Percentiles rank a stretch among this genome's conserved stretches.
Conservation (phyloP, 2,113 vertebrate species). For the Bombycilla garrulus region DNA sequence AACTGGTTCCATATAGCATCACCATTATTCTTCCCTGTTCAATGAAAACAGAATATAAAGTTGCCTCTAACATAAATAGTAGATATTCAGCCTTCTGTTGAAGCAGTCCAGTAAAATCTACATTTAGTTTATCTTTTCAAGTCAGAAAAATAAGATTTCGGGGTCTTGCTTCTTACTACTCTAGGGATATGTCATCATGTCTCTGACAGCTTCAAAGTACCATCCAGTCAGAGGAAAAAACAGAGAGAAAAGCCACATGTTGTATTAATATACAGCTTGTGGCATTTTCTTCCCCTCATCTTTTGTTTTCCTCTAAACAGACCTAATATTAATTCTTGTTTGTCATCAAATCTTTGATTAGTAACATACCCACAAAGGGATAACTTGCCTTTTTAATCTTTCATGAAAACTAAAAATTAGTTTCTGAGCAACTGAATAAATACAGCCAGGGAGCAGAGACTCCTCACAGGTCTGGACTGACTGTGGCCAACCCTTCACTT, state of each 20-base stretch:
- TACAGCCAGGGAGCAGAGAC: background rate
- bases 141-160: background rate
- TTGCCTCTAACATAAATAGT: background rate
- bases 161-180: background rate
- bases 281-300: background rate
- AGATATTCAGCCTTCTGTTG: background rate
- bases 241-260: background rate
- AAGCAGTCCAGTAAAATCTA: background rate
- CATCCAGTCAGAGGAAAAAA: background rate
- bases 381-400: background rate
- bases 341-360: background rate
- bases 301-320: background rate
- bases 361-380: background rate
- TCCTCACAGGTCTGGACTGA: background rate
- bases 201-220: background rate
- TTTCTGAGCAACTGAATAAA: background rate
- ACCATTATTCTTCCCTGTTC: background rate
- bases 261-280: background rate
- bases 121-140: background rate
- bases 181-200: background rate
- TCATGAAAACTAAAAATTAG: background rate
- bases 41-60: background rate
- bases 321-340: background rate
- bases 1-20: background rate
- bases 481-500: background rate